Evolutionary conservation across 2,888 invertebrate species (phyloP).

Genomic region (Agrotis clavis): DNA sequence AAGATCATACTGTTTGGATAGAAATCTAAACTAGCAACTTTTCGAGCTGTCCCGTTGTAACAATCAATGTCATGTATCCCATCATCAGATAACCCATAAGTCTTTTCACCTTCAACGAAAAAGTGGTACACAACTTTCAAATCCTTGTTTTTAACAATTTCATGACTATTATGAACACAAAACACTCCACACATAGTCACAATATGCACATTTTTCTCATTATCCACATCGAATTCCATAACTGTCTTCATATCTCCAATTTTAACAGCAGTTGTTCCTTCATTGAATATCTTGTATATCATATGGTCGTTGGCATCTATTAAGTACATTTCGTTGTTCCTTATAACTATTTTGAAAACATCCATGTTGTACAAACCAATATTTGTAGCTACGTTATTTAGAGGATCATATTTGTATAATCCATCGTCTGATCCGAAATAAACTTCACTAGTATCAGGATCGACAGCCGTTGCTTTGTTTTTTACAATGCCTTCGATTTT

Average conservation of each 20-base stretch:
- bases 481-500: constrained; percentile 81
- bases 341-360: constrained; percentile 82
- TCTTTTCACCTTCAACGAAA: constrained; percentile 76
- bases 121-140: constrained; percentile 79
- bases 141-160: constrained; percentile 81
- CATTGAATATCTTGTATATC: constrained; percentile 82
- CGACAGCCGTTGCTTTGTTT: constrained; percentile 85
- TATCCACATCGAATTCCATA: constrained; percentile 84
- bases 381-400: constrained; percentile 76
- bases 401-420: constrained; percentile 82
- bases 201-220: constrained; percentile 79
- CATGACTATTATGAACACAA: constrained; percentile 76
- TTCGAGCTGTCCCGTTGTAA: constrained; percentile 81
- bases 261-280: constrained; percentile 73
- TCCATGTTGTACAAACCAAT: constrained; percentile 85
- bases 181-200: constrained; percentile 85
- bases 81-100: constrained; percentile 78
- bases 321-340: constrained; percentile 83
- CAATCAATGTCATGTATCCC: constrained; percentile 82
- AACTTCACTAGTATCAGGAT: constrained; percentile 81
- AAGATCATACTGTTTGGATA: constrained; percentile 80
- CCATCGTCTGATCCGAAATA: constrained; percentile 87
- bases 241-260: constrained; percentile 79
- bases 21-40: constrained; percentile 77
- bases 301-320: constrained; percentile 85